A percentile compares a stretch with the other conserved stretches of the same genome.
phyloP scores from a whole-genome alignment of 2,888 invertebrate genomes.

The Teinopalpus imperialis region DNA sequence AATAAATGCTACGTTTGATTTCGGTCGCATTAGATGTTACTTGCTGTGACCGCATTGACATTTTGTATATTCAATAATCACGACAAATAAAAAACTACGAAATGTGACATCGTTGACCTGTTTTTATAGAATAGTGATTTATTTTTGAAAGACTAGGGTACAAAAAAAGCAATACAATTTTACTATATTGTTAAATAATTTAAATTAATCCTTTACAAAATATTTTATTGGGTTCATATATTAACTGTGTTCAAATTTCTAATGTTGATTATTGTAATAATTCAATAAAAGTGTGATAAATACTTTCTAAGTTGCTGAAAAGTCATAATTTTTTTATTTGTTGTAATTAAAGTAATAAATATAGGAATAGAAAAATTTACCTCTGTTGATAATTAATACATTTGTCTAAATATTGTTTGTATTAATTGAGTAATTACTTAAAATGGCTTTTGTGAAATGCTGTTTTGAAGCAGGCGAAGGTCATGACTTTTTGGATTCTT shows the following conservation, averaged over 20 bases:
- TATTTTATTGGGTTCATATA: conserved; percentile 21
- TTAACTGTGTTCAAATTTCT: conserved; percentile 15
- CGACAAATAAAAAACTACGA: conserved; percentile 35
- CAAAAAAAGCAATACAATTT: conserved; percentile 29
- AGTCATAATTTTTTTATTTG: conserved; percentile 9
- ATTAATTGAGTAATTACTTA: conserved; percentile 15
- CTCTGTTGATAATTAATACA: conserved; percentile 22
- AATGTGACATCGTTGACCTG: conserved; percentile 59
- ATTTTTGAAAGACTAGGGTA: conserved; percentile 25
- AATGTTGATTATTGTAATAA: conserved; percentile 9
- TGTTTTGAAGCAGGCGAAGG: conserved; percentile 90
- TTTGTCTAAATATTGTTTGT: conserved; percentile 23
- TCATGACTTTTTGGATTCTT: conserved; percentile 88
- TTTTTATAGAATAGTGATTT: conserved; percentile 30
- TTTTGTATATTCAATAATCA: conserved; percentile 35
- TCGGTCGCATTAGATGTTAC: conserved; percentile 34
- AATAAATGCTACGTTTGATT: conserved; percentile 31
- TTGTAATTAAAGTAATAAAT: conserved; percentile 8
- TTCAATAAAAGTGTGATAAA: conserved; percentile 14
- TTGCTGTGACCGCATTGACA: conserved; percentile 51
- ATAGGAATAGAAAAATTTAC: conserved; percentile 15
- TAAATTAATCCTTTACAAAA: conserved; percentile 18
- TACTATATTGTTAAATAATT: conserved; percentile 8
- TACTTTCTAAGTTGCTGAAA: conserved; percentile 3
- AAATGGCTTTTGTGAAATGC: conserved; percentile 88